Evolutionary conservation across 2,113 vertebrate genomes (phyloP).

Genomic region (Tyto alba): DNA sequence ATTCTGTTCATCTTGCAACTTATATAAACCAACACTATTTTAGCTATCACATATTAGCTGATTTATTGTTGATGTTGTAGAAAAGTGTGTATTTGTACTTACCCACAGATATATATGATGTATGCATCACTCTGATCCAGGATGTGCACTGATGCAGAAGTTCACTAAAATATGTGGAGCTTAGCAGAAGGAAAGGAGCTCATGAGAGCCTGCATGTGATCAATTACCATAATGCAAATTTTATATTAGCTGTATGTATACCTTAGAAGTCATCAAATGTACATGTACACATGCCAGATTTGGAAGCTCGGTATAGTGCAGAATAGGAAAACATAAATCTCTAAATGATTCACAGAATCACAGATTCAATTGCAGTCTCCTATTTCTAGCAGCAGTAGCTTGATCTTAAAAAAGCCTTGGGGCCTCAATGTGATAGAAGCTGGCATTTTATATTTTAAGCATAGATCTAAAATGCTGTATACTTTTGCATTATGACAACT

Average conservation of each 20-base stretch:
- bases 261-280: not conserved
- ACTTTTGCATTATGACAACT: not conserved
- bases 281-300: not conserved
- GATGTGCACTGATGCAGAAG: not conserved
- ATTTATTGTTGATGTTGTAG: not conserved
- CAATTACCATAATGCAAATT: not conserved
- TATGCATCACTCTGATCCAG: not conserved
- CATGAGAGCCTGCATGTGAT: not conserved
- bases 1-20: not conserved
- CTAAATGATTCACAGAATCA: not conserved
- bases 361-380: not conserved
- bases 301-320: not conserved
- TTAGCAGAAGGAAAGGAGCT: not conserved
- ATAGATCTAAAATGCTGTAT: not conserved
- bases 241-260: not conserved
- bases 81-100: not conserved
- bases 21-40: not conserved
- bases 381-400: not conserved
- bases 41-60: not conserved
- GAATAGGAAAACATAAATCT: not conserved
- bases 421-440: not conserved
- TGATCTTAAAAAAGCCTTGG: not conserved
- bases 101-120: not conserved
- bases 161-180: not conserved
- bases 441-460: not conserved